Conservation (phyloP, 2,888 invertebrate species). For the Acleris laterana region DNA sequence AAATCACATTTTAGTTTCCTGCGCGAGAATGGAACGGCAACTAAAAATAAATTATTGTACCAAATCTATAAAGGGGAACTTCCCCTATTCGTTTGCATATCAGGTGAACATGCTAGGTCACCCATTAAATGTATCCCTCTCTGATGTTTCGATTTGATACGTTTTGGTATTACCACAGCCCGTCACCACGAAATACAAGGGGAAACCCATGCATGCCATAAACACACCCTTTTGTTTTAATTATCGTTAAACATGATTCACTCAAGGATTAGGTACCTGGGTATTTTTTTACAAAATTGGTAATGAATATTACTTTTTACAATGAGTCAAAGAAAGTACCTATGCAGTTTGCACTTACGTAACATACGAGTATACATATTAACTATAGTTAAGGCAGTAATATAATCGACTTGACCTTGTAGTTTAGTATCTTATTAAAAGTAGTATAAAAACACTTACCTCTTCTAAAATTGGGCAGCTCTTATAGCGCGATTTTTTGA, state of each 20-base stretch:
- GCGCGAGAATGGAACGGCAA: background rate
- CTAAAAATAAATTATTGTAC: constrained; percentile 8
- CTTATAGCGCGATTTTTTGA: constrained; percentile 90
- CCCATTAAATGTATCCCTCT: constrained; percentile 60
- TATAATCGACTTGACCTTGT: background rate
- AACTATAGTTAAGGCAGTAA: no score
- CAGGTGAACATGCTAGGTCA: constrained; percentile 63
- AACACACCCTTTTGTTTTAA: constrained; percentile 48
- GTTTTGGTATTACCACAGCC: constrained; percentile 37
- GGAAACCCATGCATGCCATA: constrained; percentile 44
- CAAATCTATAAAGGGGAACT: constrained; percentile 21
- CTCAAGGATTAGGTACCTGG: constrained; percentile 33
- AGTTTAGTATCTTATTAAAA: background rate
- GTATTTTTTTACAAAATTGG: constrained; percentile 37
- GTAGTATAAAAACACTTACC: constrained; percentile 56
- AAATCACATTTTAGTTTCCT: no score
- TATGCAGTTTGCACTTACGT: no score
- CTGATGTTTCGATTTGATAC: constrained; percentile 56
- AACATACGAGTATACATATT: no score
- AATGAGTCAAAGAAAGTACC: background rate
- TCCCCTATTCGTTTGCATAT: constrained; percentile 46
- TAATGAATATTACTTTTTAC: background rate
- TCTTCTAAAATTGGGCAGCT: constrained; percentile 93
- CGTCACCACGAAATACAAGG: constrained; percentile 47
- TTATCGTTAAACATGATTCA: constrained; percentile 20